These are phyloP conservation scores for Xenopus laevis DNA, from an alignment of 2,113 vertebrate genomes.

Conservation along the genomic window DNA sequence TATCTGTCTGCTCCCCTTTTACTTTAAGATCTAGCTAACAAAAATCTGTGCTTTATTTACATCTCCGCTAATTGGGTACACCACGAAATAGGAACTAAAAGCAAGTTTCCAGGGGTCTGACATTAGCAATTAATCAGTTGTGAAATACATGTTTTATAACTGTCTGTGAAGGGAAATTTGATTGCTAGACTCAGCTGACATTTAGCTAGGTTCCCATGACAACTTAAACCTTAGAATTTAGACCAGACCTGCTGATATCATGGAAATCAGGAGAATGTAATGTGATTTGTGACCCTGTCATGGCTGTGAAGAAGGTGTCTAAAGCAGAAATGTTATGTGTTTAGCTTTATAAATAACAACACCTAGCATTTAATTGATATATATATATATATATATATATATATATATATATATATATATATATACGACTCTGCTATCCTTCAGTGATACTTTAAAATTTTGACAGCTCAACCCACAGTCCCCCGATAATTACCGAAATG, in stretches of 20 bases:
- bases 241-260: constrained; percentile 15
- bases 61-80: constrained; percentile 4
- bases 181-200: constrained; percentile 34
- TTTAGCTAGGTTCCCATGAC: constrained; percentile 31
- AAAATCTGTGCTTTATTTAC: neutral
- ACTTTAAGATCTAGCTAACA: too few species aligned
- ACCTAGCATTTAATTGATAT: neutral
- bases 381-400: too few species aligned
- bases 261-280: constrained; percentile 6
- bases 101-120: constrained; percentile 18
- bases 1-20: too few species aligned
- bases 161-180: constrained; percentile 31
- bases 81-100: constrained; percentile 2
- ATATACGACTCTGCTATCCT: neutral
- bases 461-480: too few species aligned
- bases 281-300: constrained; percentile 27
- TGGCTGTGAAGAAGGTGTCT: neutral
- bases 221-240: constrained; percentile 34
- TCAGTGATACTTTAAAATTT: too few species aligned
- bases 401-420: too few species aligned
- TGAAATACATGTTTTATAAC: constrained; percentile 45
- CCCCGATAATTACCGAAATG: too few species aligned
- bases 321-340: neutral
- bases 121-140: constrained; percentile 43
- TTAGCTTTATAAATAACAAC: neutral